Evolutionary conservation across 2,888 invertebrate species (phyloP), one percentile per base, ranked within the genome.

Genomic region (Dryomyza anilis): DNA sequence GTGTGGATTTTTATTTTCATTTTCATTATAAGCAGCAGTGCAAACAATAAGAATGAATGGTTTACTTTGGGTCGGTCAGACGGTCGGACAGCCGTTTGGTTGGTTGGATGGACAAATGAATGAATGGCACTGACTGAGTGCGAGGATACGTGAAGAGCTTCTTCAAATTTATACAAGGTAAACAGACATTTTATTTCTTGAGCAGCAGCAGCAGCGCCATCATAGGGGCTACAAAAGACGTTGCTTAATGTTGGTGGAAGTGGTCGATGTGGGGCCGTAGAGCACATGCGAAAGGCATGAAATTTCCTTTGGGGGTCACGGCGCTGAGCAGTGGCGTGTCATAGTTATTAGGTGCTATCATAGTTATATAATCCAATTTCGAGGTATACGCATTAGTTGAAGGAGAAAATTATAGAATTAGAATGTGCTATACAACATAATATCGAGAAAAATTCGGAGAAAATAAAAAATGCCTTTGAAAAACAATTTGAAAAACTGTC

Each of bases 161-260:
- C 61, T 61, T 27, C 43, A 61, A 61, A 61, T 61, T 61, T 61
- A 61, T 61, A 75, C 75, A 75, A 75, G 75, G 75, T 75, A 75
- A 75, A 77, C 76, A 75, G 75, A 75, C 77, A 77, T 72, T 76
- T 76, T 21, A 55, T 55, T 19, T 23, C 48, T 14, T 23, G 36
- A 55, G 33, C 36, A 52, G 29, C 55, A 55, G 53, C 21, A 33
- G 19, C 21, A 53, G 55, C 10, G 50, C 16, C 39, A 39, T n/a
- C n/a, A 39, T 5, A 39, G 25, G 50, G 21, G 46, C 19, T 23
- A 12, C 14, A 33, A 8, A 55, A 36, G 16, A 52, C 14, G 12
- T 52, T 52, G 8, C n/a, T 16, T n/a, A n/a, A n/a, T n/a, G n/a
- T 7, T 14, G 5, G 14, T 12, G 14, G n/a, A 50, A 12, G n/a